Evolutionary conservation across 1,140 invertebrate species (phyloP).

Genomic region (Episyrphus balteatus): DNA sequence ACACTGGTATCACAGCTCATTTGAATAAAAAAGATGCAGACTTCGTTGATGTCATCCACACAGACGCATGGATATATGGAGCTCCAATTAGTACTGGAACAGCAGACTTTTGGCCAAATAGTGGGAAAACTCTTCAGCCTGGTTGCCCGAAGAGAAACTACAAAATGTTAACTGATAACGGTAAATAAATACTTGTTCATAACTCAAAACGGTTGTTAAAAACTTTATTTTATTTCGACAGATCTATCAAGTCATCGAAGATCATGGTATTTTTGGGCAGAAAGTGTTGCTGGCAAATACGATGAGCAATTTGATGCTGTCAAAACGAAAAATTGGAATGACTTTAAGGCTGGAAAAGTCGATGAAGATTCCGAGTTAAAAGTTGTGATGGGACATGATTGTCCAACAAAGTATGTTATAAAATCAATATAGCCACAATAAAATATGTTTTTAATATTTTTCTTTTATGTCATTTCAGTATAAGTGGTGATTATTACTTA

Average conservation of each 20-base stretch:
- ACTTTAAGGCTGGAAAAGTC: conserved; percentile 34
- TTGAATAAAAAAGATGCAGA: conserved; percentile 50
- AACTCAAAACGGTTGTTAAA: not conserved
- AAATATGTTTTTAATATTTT: not conserved
- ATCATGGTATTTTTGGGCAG: conserved; percentile 48
- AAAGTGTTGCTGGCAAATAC: conserved; percentile 41
- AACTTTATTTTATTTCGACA: conserved; percentile 17
- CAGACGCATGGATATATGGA: conserved; percentile 48
- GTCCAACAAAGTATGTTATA: conserved; percentile 22
- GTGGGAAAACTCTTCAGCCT: conserved; percentile 44
- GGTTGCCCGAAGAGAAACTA: conserved; percentile 42
- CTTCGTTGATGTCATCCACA: conserved; percentile 59
- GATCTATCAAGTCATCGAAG: conserved; percentile 54
- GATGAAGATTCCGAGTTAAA: conserved; percentile 6
- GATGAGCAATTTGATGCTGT: conserved; percentile 39
- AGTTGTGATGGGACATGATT: conserved; percentile 31
- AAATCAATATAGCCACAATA: not conserved
- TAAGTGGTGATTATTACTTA: conserved; percentile 36
- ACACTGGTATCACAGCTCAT: conserved; percentile 42
- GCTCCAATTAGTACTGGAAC: conserved; percentile 44
- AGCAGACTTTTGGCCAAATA: conserved; percentile 52
- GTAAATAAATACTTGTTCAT: conserved; percentile 1
- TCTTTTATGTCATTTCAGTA: conserved; percentile 15
- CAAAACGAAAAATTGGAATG: conserved; percentile 32
- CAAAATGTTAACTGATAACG: conserved; percentile 30